Conservation (phyloP, 2,888 invertebrate species). For the Apamea sordens region DNA sequence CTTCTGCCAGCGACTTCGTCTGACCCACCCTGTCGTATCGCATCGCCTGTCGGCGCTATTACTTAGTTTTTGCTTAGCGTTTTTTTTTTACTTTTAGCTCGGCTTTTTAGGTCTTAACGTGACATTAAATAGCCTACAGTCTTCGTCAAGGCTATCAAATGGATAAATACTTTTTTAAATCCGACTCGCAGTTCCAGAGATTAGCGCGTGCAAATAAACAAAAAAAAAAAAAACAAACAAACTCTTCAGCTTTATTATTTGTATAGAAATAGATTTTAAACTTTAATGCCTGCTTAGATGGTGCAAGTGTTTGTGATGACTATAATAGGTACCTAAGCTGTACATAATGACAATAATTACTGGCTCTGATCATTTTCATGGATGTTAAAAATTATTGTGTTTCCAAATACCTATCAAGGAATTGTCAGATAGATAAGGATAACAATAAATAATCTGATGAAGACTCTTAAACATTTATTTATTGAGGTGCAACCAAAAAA, state of each 20-base stretch:
- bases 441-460: background rate
- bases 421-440: conserved; percentile 3
- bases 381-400: conserved; percentile 12
- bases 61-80: background rate
- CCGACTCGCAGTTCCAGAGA: background rate
- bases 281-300: conserved; percentile 15
- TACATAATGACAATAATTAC: background rate
- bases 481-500: background rate
- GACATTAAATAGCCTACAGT: background rate
- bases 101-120: background rate
- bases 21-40: background rate
- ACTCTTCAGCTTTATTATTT: background rate
- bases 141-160: background rate
- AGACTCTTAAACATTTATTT: background rate
- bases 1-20: background rate
- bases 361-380: conserved; percentile 4
- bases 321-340: background rate
- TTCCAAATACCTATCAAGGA: background rate
- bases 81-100: background rate
- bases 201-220: no score
- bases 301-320: conserved; percentile 1
- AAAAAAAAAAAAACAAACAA: no score
- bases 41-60: background rate
- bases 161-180: background rate
- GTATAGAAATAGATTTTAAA: background rate